Percentiles rank a stretch among this genome's conserved stretches.
Conservation (phyloP, 1,140 invertebrate genomes). For the Hyles vespertilio region DNA sequence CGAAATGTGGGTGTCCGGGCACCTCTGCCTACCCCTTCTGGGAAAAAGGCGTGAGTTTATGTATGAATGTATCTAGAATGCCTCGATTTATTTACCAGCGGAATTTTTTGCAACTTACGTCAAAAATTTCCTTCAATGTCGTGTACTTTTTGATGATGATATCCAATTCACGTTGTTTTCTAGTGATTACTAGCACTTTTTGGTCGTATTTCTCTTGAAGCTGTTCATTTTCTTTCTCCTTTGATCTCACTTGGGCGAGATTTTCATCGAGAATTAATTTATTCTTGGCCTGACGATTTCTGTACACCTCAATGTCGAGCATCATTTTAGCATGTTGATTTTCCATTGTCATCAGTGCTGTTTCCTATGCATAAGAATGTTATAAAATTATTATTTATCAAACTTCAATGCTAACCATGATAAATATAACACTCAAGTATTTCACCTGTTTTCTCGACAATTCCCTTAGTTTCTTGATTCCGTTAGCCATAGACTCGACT, state of each 20-base stretch:
- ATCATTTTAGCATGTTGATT: constrained; percentile 78
- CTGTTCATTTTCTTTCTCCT: constrained; percentile 65
- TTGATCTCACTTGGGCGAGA: constrained; percentile 51
- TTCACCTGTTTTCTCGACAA: constrained; percentile 64
- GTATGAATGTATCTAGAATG: too few species aligned
- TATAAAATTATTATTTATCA: background rate
- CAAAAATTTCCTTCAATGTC: constrained; percentile 70
- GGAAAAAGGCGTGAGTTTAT: too few species aligned
- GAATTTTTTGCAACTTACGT: constrained; percentile 43
- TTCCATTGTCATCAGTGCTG: constrained; percentile 78
- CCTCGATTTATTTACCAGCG: too few species aligned
- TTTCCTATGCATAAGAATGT: constrained; percentile 60
- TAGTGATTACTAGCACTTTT: constrained; percentile 58
- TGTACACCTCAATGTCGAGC: constrained; percentile 79
- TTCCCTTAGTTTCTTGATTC: constrained; percentile 68
- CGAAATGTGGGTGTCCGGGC: too few species aligned
- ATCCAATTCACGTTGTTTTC: constrained; percentile 76
- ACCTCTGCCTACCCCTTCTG: too few species aligned
- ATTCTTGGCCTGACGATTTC: constrained; percentile 62
- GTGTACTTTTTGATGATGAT: constrained; percentile 76
- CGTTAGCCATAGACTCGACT: constrained; percentile 67
- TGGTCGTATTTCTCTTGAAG: constrained; percentile 76
- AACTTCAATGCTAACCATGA: too few species aligned
- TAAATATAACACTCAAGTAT: background rate
- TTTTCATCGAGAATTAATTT: constrained; percentile 48